phyloP scores from a whole-genome alignment of 2,888 invertebrate species.

The Athripsodes cinereus region DNA sequence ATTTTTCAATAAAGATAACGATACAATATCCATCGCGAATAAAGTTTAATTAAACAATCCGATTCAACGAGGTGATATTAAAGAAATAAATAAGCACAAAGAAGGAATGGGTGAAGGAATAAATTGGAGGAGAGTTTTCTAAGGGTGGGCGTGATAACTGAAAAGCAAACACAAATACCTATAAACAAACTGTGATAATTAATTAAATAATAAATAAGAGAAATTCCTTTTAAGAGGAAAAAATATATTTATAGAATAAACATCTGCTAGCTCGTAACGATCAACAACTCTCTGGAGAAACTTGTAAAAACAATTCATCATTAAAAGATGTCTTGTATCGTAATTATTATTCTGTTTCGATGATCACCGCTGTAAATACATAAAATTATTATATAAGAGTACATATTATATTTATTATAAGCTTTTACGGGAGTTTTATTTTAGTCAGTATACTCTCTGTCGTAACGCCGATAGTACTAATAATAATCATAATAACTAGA shows the following conservation, averaged over 20 bases:
- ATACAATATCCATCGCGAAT: too few species aligned
- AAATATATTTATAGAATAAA: neutral
- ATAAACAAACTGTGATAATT: neutral
- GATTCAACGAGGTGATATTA: neutral
- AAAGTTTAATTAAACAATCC: constrained; percentile 1
- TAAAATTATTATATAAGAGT: too few species aligned
- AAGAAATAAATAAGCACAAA: neutral
- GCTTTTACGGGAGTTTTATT: too few species aligned
- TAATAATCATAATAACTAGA: too few species aligned
- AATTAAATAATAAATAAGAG: neutral
- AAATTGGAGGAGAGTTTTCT: neutral
- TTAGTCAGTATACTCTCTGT: too few species aligned
- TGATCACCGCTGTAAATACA: too few species aligned
- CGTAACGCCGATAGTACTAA: too few species aligned
- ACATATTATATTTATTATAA: too few species aligned
- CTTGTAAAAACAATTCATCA: neutral
- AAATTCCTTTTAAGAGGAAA: neutral
- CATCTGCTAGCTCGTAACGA: neutral
- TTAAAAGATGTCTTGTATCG: neutral
- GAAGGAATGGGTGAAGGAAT: neutral
- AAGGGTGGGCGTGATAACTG: neutral
- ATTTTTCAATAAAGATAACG: too few species aligned
- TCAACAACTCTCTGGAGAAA: neutral
- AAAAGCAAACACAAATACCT: neutral
- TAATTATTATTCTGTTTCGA: too few species aligned